These are phyloP conservation scores for Drosophila bocki DNA, from an alignment of 1,140 invertebrate genomes.

Conservation along the genomic window DNA sequence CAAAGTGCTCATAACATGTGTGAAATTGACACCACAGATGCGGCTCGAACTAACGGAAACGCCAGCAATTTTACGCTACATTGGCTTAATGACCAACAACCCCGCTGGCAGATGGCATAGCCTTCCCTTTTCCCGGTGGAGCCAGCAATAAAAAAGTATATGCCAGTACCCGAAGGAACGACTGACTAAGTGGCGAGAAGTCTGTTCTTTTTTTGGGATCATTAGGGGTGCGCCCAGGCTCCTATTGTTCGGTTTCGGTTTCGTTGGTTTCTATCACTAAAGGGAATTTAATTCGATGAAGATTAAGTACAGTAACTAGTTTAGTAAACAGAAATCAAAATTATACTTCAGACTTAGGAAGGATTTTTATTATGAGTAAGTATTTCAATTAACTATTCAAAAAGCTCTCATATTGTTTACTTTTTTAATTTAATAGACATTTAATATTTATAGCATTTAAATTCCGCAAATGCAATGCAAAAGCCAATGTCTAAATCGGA, in stretches of 20 bases:
- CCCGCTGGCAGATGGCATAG: slow-evolving; percentile 47
- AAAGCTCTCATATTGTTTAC: neutral
- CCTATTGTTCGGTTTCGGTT: slow-evolving; percentile 8
- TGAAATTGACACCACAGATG: slow-evolving; percentile 81
- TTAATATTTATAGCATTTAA: slow-evolving; percentile 49
- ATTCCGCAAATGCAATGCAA: slow-evolving; percentile 46
- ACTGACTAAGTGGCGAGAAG: slow-evolving; percentile 24
- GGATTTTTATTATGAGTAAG: neutral
- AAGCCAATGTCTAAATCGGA: slow-evolving; percentile 37
- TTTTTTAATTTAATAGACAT: neutral
- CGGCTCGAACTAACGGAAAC: slow-evolving; percentile 49
- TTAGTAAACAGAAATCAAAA: neutral
- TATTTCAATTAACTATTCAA: neutral
- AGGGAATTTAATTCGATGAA: neutral
- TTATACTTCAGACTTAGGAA: neutral
- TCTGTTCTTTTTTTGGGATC: slow-evolving; percentile 17
- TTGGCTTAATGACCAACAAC: slow-evolving; percentile 74
- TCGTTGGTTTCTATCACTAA: slow-evolving; percentile 5
- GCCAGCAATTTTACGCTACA: slow-evolving; percentile 78
- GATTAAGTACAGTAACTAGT: neutral
- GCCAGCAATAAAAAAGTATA: slow-evolving; percentile 28
- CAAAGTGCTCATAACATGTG: slow-evolving; percentile 78
- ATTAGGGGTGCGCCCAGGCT: slow-evolving; percentile 23
- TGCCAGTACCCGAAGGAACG: neutral
- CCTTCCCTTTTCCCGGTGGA: slow-evolving; percentile 31